These are phyloP conservation scores for Neolamprologus longior DNA, from an alignment of 2,113 vertebrate species.

Conservation along the genomic window DNA sequence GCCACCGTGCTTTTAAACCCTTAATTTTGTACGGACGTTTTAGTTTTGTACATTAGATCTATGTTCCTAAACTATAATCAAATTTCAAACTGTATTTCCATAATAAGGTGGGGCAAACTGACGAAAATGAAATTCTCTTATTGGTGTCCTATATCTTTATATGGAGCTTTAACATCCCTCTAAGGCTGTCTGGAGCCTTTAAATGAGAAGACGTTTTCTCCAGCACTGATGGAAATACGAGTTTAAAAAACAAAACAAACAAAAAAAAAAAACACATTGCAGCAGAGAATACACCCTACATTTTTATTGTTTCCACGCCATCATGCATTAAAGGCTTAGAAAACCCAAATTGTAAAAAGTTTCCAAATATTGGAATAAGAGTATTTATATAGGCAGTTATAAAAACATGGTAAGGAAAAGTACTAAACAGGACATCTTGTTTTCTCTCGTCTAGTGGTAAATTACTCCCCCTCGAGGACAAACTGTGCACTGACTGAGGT, in stretches of 20 bases:
- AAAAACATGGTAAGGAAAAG: neutral
- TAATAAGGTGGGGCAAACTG: neutral
- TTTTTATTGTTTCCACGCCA: neutral
- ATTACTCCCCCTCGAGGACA: constrained; percentile 36
- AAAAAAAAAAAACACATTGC: neutral
- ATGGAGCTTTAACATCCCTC: neutral
- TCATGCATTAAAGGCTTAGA: neutral
- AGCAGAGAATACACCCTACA: neutral
- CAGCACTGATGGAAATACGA: neutral
- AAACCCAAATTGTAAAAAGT: neutral
- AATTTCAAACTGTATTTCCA: neutral
- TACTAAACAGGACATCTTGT: neutral
- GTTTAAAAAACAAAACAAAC: neutral
- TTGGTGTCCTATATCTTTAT: neutral
- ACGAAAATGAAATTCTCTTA: neutral
- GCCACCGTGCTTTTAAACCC: neutral
- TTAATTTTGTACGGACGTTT: neutral
- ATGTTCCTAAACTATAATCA: neutral
- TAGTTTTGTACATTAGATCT: neutral
- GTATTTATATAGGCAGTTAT: neutral
- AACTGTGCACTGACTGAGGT: neutral
- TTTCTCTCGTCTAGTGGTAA: neutral
- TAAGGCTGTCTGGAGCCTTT: neutral
- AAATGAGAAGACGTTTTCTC: neutral
- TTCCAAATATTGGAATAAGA: neutral